phyloP scores from a whole-genome alignment of 2,113 vertebrate genomes.

The Rhombomys opimus region DNA sequence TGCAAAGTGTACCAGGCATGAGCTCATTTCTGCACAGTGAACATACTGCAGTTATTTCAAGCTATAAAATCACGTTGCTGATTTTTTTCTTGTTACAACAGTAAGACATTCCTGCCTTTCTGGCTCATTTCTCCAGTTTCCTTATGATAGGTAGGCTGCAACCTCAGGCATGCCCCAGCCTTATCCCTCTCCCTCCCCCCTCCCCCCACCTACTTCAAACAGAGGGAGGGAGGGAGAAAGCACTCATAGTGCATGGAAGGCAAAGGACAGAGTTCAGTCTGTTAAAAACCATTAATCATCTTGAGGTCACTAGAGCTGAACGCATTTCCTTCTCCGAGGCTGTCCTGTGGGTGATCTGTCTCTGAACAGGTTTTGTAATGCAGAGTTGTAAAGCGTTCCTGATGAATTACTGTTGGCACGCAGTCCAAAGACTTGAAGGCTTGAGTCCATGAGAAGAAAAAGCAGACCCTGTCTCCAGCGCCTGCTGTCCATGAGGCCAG shows the following conservation, averaged over 20 bases:
- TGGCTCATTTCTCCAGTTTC: background rate
- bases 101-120: background rate
- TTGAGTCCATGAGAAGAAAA: constrained; percentile 87
- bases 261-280: constrained; percentile 84
- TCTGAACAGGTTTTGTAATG: constrained; percentile 86
- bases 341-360: constrained; percentile 85
- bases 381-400: constrained; percentile 86
- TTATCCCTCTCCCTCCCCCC: background rate
- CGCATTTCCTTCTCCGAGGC: constrained; percentile 84
- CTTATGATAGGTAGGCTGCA: background rate
- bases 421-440: constrained; percentile 88
- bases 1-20: background rate
- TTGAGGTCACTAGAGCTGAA: constrained; percentile 84
- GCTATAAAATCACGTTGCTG: background rate
- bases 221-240: constrained; percentile 65
- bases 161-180: background rate
- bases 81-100: background rate
- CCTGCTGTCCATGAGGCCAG: constrained; percentile 81
- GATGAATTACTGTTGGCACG: constrained; percentile 89
- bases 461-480: constrained; percentile 87
- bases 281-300: constrained; percentile 90
- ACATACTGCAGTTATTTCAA: background rate
- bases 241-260: constrained; percentile 68
- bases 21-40: background rate
- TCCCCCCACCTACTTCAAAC: constrained; percentile 6